phyloP scores from a whole-genome alignment of 2,113 vertebrate genomes.

The Rhinopomastus cyanomelas region DNA sequence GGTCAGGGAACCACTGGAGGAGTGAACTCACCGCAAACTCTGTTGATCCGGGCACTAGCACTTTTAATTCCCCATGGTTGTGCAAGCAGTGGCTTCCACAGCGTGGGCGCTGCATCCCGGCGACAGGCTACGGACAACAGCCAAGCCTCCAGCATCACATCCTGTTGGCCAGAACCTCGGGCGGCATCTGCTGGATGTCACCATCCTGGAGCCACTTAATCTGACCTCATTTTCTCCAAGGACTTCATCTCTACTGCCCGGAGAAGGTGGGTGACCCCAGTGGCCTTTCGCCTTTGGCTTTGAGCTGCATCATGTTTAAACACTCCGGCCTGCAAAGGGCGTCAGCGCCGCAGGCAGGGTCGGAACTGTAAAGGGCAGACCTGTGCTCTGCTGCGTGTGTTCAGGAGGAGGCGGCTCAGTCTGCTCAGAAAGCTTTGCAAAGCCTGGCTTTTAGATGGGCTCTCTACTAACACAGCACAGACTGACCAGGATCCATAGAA shows the following conservation, averaged over 20 bases:
- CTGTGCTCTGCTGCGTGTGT: neutral
- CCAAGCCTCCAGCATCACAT: rapidly evolving
- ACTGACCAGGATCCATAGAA: neutral
- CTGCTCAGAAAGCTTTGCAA: neutral
- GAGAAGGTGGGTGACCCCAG: neutral
- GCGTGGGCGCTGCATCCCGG: too few relatives aligned
- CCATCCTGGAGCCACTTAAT: neutral
- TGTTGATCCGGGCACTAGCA: neutral
- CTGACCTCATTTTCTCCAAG: neutral
- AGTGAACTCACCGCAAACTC: neutral
- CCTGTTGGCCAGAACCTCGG: too few relatives aligned
- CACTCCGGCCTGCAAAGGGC: neutral
- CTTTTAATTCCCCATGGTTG: neutral
- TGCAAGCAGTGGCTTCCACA: neutral
- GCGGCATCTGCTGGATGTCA: neutral
- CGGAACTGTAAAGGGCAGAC: neutral
- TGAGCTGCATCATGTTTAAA: neutral
- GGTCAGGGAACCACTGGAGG: neutral
- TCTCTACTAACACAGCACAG: neutral
- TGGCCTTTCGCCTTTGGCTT: neutral
- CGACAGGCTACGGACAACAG: too few relatives aligned
- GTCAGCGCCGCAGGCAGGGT: neutral
- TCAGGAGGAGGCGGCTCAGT: neutral
- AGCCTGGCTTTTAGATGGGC: neutral
- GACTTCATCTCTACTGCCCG: neutral